These are phyloP conservation scores for Prionailurus viverrinus DNA, from an alignment of 2,113 vertebrate genomes.

Conservation along the genomic window DNA sequence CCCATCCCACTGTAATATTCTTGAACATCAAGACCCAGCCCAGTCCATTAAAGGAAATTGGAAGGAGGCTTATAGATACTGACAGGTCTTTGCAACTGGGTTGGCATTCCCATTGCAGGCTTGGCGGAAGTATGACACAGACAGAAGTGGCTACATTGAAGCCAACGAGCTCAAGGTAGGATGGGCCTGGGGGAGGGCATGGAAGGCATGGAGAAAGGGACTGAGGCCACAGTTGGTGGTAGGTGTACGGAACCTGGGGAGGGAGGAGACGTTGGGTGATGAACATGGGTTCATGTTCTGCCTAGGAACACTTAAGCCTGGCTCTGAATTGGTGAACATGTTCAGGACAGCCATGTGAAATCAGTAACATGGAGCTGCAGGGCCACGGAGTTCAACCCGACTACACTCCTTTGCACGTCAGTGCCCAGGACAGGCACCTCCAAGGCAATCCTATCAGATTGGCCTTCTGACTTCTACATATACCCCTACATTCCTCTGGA, in stretches of 20 bases:
- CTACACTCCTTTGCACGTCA: no score
- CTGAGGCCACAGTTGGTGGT: background rate
- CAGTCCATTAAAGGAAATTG: background rate
- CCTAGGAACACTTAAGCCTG: background rate
- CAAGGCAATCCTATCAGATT: background rate
- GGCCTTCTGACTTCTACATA: background rate
- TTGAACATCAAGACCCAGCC: background rate
- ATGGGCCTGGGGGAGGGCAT: background rate
- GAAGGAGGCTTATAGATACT: background rate
- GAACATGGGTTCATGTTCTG: background rate
- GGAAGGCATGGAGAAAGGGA: background rate
- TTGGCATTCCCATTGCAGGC: constrained; percentile 86
- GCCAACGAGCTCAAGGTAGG: constrained; percentile 98
- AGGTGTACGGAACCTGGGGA: background rate
- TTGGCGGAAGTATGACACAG: constrained; percentile 96
- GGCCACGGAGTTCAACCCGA: background rate
- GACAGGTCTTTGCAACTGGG: fast-evolving
- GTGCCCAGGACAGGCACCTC: background rate
- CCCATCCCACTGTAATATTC: background rate
- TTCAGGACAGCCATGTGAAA: background rate
- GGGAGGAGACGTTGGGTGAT: background rate
- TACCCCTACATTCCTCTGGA: background rate
- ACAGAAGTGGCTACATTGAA: constrained; percentile 98
- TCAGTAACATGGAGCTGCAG: fast-evolving
- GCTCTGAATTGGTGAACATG: background rate